Conservation (phyloP, 2,113 vertebrate species). For the Agelaius tricolor region DNA sequence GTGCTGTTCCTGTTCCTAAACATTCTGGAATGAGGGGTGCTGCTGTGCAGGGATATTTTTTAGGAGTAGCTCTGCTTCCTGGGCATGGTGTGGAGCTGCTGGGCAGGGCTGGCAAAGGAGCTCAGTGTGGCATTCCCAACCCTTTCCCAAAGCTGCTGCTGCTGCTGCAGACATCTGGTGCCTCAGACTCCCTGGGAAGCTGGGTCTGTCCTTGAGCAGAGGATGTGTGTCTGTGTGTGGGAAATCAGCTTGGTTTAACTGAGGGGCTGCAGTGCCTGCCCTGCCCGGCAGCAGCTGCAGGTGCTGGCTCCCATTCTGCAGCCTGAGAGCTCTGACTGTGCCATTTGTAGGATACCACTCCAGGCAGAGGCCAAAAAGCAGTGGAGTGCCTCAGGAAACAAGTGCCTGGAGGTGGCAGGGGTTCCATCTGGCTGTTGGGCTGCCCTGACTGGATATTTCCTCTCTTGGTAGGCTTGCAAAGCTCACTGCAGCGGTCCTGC, state of each 20-base stretch:
- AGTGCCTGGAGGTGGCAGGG: not conserved
- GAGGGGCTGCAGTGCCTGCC: not conserved
- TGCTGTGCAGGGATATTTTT: not conserved
- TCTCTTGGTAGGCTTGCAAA: slow-evolving; percentile 81
- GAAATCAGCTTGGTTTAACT: not conserved
- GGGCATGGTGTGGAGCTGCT: not conserved
- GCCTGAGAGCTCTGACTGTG: too few relatives aligned
- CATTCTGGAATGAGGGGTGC: not conserved
- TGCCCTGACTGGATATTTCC: not conserved
- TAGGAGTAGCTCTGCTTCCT: not conserved
- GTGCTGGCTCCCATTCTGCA: accelerated
- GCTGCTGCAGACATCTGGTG: not conserved
- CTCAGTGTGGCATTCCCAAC: not conserved
- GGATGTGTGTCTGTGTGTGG: not conserved
- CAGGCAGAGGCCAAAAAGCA: not conserved
- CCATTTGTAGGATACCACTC: accelerated
- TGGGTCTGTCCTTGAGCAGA: not conserved
- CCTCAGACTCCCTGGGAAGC: not conserved
- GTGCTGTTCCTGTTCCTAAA: not conserved
- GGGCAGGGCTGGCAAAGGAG: not conserved
- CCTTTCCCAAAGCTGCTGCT: not conserved
- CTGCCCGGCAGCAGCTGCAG: not conserved
- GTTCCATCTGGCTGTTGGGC: not conserved
- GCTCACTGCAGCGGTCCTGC: slow-evolving; percentile 88
- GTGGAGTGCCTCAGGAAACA: accelerated